Evolutionary conservation across 1,140 invertebrate genomes (phyloP).

Genomic region (Ceratina australensis): DNA sequence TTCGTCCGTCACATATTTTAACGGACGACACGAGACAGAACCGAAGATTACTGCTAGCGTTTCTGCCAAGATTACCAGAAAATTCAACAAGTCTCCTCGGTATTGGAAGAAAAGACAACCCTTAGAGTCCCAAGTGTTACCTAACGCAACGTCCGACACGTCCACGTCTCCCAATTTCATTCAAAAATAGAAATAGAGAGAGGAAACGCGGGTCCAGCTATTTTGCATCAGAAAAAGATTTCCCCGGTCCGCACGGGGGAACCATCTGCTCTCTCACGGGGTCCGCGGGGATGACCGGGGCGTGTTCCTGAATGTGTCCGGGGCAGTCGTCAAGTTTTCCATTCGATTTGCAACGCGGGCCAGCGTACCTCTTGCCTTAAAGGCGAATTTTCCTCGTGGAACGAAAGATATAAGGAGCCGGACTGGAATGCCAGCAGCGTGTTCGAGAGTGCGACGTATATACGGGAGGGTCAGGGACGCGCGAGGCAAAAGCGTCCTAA

Average conservation of each 20-base stretch:
- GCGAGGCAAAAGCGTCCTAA: slow-evolving; percentile 68
- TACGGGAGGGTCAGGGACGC: slow-evolving; percentile 16
- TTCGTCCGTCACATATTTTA: no score
- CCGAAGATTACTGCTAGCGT: no score
- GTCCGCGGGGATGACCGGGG: neutral
- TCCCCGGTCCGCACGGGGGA: neutral
- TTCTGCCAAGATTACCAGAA: neutral
- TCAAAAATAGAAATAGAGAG: neutral
- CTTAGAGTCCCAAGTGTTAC: neutral
- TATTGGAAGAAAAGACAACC: neutral
- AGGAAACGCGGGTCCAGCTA: neutral
- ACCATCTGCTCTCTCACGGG: neutral
- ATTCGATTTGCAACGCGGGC: slow-evolving; percentile 38
- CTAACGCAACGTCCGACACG: neutral
- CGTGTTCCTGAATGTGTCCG: neutral
- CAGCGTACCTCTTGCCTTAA: slow-evolving; percentile 4
- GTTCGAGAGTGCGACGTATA: neutral
- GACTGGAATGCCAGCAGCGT: neutral
- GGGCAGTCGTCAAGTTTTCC: slow-evolving; percentile 52
- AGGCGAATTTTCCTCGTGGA: slow-evolving; percentile 42
- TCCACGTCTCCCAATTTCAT: neutral
- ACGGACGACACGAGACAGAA: no score
- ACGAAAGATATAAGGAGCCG: slow-evolving; percentile 21
- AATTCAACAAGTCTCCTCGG: no score
- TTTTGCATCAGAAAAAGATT: slow-evolving; percentile 55